These are phyloP conservation scores for Bombycilla garrulus DNA, from an alignment of 2,113 vertebrate species.

Conservation along the genomic window DNA sequence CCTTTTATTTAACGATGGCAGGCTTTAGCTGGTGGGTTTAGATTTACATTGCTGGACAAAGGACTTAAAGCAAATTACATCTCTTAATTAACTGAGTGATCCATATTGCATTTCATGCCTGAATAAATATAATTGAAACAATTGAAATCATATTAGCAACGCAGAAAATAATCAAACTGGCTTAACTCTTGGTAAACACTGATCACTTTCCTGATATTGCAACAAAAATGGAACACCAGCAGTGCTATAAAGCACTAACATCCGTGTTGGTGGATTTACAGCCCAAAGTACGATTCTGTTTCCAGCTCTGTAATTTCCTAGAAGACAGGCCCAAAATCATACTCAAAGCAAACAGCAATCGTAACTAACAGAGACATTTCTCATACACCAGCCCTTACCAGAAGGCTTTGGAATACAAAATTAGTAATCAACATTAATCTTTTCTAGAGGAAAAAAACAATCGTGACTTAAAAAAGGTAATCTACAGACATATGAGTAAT, in stretches of 20 bases:
- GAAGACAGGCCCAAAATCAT: background rate
- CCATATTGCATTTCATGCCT: background rate
- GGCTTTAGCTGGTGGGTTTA: background rate
- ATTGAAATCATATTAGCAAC: background rate
- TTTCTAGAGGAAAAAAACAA: background rate
- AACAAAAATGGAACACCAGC: background rate
- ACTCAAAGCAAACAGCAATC: background rate
- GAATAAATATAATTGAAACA: constrained; percentile 30
- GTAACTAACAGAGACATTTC: background rate
- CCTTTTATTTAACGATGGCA: background rate
- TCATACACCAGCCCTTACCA: background rate
- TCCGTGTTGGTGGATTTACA: background rate
- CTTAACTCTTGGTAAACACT: background rate
- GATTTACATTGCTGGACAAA: background rate
- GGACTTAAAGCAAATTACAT: background rate
- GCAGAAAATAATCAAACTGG: background rate
- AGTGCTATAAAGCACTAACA: background rate
- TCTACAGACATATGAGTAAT: background rate
- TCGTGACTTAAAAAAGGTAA: background rate
- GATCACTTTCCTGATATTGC: background rate
- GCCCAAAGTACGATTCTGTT: background rate
- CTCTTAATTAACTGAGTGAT: background rate
- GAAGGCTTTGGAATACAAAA: background rate
- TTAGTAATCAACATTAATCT: background rate
- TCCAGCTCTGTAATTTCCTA: background rate